phyloP scores from a whole-genome alignment of 2,113 vertebrate genomes.

The Pandion haliaetus region DNA sequence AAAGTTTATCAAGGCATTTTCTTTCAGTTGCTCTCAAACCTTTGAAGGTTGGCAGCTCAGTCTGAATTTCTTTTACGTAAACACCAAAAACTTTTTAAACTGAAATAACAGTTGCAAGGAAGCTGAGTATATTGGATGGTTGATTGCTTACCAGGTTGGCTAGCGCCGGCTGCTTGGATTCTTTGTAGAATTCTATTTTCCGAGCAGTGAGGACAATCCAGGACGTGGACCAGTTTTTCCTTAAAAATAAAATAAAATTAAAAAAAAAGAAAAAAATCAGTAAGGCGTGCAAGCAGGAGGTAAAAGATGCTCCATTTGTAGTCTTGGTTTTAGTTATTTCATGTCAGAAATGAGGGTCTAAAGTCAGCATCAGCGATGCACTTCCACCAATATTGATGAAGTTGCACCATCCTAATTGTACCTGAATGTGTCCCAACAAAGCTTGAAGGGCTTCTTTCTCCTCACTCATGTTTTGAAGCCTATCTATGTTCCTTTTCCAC shows the following conservation, averaged over 20 bases:
- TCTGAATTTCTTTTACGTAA: not conserved
- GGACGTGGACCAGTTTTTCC: slow-evolving; percentile 89
- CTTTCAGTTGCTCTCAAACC: slow-evolving; percentile 54
- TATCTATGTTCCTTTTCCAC: not conserved
- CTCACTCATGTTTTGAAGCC: not conserved
- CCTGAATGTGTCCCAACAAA: not conserved
- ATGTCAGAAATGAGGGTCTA: not conserved
- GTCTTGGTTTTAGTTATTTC: not conserved
- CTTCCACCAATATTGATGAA: not conserved
- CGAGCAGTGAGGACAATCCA: slow-evolving; percentile 83
- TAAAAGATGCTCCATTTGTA: not conserved
- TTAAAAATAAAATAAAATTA: slow-evolving; percentile 32
- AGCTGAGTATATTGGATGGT: not conserved
- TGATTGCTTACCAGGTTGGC: slow-evolving; percentile 77
- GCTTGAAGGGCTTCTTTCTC: not conserved
- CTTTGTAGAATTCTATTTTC: slow-evolving; percentile 90
- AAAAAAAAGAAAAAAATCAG: not conserved
- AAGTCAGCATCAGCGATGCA: not conserved
- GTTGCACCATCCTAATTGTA: not conserved
- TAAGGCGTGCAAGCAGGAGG: not conserved
- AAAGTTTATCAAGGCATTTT: slow-evolving; percentile 75
- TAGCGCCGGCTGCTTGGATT: slow-evolving; percentile 82
- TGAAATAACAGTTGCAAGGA: slow-evolving; percentile 1
- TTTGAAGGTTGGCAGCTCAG: slow-evolving; percentile 4
- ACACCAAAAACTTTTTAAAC: slow-evolving; percentile 29